These are phyloP conservation scores for Chaetodon trifascialis DNA, from an alignment of 2,113 vertebrate species.

Conservation along the genomic window DNA sequence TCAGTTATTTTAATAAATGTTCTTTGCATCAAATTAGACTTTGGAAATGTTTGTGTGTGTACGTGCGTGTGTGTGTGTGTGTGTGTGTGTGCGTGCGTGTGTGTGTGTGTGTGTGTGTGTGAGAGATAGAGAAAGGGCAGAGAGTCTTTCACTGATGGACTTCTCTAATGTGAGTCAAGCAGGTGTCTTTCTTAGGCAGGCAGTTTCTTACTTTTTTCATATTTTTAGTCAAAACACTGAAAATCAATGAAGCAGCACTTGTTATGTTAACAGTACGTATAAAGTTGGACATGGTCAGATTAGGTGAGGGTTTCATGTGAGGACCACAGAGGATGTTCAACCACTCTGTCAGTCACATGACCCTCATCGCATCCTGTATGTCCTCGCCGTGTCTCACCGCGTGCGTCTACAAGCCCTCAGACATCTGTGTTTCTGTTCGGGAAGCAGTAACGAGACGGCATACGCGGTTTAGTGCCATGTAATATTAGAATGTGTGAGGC, in stretches of 20 bases:
- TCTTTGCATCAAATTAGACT: slow-evolving; percentile 1
- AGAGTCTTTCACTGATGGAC: neutral
- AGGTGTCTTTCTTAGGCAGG: neutral
- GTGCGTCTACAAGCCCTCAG: neutral
- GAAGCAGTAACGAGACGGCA: neutral
- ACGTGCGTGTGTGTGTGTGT: too few species aligned
- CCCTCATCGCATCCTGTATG: neutral
- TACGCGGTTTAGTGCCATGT: neutral
- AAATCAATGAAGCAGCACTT: neutral
- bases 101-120: too few species aligned
- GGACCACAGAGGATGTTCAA: neutral
- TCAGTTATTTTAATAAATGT: slow-evolving; percentile 41
- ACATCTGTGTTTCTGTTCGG: neutral
- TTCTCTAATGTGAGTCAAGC: neutral
- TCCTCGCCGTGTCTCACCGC: neutral
- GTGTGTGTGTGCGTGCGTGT: too few species aligned
- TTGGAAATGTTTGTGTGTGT: neutral
- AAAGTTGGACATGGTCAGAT: neutral
- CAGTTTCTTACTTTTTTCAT: neutral
- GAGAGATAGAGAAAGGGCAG: too few species aligned
- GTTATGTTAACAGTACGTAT: neutral
- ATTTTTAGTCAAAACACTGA: neutral
- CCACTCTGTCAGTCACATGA: neutral
- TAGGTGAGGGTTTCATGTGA: neutral
- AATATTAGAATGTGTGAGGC: slow-evolving; percentile 13